phyloP scores from a whole-genome alignment of 2,797 vertebrate genomes.

The Nothura maculosa region DNA sequence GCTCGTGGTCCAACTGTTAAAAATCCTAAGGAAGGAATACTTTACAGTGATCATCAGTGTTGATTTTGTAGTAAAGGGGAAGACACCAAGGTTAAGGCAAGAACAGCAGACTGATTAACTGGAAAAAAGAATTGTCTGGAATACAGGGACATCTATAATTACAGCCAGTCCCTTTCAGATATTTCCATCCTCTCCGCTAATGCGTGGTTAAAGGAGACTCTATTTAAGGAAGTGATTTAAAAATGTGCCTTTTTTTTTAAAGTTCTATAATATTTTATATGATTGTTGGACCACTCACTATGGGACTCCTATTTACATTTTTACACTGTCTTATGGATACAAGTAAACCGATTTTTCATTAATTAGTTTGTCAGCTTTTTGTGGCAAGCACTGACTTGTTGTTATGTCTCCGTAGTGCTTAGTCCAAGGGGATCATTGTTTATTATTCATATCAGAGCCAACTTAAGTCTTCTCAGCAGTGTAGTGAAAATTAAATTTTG shows the following conservation, averaged over 20 bases:
- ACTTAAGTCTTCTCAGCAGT: slow-evolving; percentile 35
- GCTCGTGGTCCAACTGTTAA: background rate
- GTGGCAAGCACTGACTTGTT: slow-evolving; percentile 12
- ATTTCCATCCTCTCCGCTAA: background rate
- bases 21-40: background rate
- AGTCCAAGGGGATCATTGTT: slow-evolving; percentile 41
- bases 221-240: background rate
- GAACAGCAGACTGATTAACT: background rate
- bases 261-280: background rate
- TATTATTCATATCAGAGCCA: slow-evolving; percentile 54
- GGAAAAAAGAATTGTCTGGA: background rate
- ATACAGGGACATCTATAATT: background rate
- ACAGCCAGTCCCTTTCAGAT: rapidly evolving
- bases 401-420: background rate
- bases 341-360: slow-evolving; percentile 35
- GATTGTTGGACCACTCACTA: background rate
- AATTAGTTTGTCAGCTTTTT: slow-evolving; percentile 56
- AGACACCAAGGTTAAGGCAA: background rate
- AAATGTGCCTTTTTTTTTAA: background rate
- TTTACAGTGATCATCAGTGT: background rate
- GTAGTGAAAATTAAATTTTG: slow-evolving; percentile 60
- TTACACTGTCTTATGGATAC: background rate
- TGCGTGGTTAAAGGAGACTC: background rate
- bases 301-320: background rate
- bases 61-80: background rate